Evolutionary conservation across 2,888 invertebrate species (phyloP), one percentile per base, ranked within the genome.

Genomic region (Disparrhopalites patrizii): DNA sequence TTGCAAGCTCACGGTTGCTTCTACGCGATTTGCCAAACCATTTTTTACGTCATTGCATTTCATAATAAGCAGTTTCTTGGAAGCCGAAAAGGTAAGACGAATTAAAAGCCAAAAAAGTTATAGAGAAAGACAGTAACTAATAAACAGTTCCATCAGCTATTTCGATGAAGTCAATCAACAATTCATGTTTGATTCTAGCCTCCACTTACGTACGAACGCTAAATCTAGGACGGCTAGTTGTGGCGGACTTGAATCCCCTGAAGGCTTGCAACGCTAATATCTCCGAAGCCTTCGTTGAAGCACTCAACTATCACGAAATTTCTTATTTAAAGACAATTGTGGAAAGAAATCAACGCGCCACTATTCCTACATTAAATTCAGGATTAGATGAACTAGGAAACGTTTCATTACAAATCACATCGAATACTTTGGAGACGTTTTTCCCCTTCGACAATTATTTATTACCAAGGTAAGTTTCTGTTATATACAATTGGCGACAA

Each of bases 401-500:
- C 18, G 8, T 30, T 1, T 20, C 25, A 30, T 28, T n/a, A 15
- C 47, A 55, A 23, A 7, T 58, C 10, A 62, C 65, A 15, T 52
- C 56, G 28, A 43, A 58, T n/a, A 65, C 65, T 47, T 33, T 86
- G 1, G 85, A 87, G 65, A 82, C 85, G 1, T 93, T 89, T 82
- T 96, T 93, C 78, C 96, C 96, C 0, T 96, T 94, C 77, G 94
- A 94, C 80, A 93, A 93, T 0, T 95, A 90, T 77, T 79, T 87
- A 18, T 81, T 96, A 52, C 84, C 86, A 75, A 84, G 82, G 87
- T 87, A 77, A 80, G 72, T 72, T 3, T 43, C 40, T 27, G 1
- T 62, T 23, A 23, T 55, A n/a, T n/a, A n/a, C n/a, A n/a, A n/a
- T n/a, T 18, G 20, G 15, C n/a, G 7, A 55, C 13, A 33, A 18